These are phyloP conservation scores for Malurus leucopterus DNA, from an alignment of 2,797 vertebrate species.

Conservation along the genomic window DNA sequence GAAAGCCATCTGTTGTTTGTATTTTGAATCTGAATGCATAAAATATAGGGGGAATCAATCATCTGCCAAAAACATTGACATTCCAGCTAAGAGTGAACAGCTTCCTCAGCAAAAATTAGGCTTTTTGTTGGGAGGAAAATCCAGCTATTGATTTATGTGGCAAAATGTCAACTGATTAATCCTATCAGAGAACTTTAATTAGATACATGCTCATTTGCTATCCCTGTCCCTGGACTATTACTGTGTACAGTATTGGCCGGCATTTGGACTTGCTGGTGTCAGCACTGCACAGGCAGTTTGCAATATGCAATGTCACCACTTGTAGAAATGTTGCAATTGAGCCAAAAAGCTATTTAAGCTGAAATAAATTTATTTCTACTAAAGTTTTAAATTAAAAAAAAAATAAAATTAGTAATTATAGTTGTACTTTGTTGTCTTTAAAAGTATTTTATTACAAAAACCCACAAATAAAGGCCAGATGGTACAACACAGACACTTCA, in stretches of 20 bases:
- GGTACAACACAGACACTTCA: not conserved
- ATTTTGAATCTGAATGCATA: slow-evolving; percentile 46
- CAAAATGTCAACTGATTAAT: slow-evolving; percentile 51
- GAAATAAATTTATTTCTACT: not conserved
- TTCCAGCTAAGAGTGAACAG: slow-evolving; percentile 12
- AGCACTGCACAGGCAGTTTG: slow-evolving; percentile 6
- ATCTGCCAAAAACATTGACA: slow-evolving; percentile 27
- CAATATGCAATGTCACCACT: not conserved
- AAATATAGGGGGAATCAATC: slow-evolving; percentile 44
- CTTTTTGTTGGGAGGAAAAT: slow-evolving; percentile 6
- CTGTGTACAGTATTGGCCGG: not conserved
- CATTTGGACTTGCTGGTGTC: slow-evolving; percentile 26
- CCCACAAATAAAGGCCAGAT: not conserved
- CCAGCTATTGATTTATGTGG: slow-evolving; percentile 49
- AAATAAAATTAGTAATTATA: not conserved
- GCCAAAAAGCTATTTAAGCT: not conserved
- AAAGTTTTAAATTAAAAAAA: not conserved
- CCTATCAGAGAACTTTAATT: slow-evolving; percentile 47
- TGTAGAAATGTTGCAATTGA: not conserved
- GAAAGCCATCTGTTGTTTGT: slow-evolving; percentile 78
- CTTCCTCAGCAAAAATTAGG: slow-evolving; percentile 35
- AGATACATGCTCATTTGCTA: slow-evolving; percentile 24
- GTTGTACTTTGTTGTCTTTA: not conserved
- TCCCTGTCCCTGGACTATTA: not conserved
- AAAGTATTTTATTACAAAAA: not conserved